A percentile compares a stretch with the other conserved stretches of the same genome.
Evolutionary conservation across 2,888 invertebrate species (phyloP).

Genomic region (Coenonympha arcania): DNA sequence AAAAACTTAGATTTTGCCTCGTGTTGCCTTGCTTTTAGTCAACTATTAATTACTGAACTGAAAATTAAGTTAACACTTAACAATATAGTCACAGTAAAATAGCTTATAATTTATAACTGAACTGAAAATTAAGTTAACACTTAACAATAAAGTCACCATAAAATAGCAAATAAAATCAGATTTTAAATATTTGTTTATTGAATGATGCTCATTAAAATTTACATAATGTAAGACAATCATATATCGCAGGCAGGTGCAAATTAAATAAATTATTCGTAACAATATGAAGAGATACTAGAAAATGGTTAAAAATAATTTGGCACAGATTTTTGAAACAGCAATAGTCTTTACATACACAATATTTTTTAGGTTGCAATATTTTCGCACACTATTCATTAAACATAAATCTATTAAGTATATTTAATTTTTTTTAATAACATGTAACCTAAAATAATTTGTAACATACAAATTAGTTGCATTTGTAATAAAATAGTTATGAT

Average conservation of each 20-base stretch:
- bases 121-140: too few relatives aligned
- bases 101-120: too few relatives aligned
- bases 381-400: too few relatives aligned
- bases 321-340: neutral
- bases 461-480: neutral
- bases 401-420: too few relatives aligned
- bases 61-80: neutral
- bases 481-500: neutral
- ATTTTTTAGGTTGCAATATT: too few relatives aligned
- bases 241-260: neutral
- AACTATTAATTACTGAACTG: too few relatives aligned
- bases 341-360: too few relatives aligned
- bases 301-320: slow-evolving; percentile 6
- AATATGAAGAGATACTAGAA: neutral
- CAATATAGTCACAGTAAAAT: neutral
- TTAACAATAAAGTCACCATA: neutral
- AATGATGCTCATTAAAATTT: too few relatives aligned
- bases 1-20: too few relatives aligned
- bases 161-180: neutral
- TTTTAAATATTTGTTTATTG: too few relatives aligned
- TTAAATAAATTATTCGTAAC: neutral
- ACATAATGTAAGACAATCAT: neutral
- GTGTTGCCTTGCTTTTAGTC: too few relatives aligned
- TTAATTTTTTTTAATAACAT: too few relatives aligned
- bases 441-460: neutral